Percentiles rank a stretch among this genome's conserved stretches.
These are phyloP conservation scores for Porphyrio hochstetteri DNA, from an alignment of 2,113 vertebrate genomes.

Conservation along the genomic window DNA sequence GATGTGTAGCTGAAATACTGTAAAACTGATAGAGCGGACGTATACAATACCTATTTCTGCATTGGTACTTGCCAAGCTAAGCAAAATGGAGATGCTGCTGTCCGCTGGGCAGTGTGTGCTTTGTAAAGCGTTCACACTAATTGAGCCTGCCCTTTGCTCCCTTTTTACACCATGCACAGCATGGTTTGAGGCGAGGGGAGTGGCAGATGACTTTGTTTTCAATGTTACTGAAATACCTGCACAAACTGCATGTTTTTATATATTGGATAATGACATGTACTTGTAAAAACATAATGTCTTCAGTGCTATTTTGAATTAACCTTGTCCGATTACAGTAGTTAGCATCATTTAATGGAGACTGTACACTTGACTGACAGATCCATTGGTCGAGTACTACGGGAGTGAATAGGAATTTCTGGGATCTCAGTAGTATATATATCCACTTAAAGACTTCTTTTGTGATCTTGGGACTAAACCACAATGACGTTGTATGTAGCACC, in stretches of 20 bases:
- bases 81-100: neutral
- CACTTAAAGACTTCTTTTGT: neutral
- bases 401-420: neutral
- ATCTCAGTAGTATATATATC: neutral
- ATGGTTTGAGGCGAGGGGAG: neutral
- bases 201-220: neutral
- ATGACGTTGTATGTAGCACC: neutral
- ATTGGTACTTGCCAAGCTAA: neutral
- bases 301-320: conserved; percentile 34
- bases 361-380: neutral
- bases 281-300: conserved; percentile 51
- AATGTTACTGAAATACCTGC: conserved; percentile 16
- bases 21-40: neutral
- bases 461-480: neutral
- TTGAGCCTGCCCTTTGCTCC: neutral
- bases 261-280: conserved; percentile 41
- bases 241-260: conserved; percentile 48
- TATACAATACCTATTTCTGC: neutral
- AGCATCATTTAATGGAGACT: neutral
- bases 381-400: neutral
- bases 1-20: neutral
- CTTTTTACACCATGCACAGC: neutral
- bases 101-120: neutral
- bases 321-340: conserved; percentile 33
- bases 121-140: neutral